Evolutionary conservation across 2,888 invertebrate species (phyloP), one percentile per base, ranked within the genome.

Genomic region (Rhogogaster chlorosoma): DNA sequence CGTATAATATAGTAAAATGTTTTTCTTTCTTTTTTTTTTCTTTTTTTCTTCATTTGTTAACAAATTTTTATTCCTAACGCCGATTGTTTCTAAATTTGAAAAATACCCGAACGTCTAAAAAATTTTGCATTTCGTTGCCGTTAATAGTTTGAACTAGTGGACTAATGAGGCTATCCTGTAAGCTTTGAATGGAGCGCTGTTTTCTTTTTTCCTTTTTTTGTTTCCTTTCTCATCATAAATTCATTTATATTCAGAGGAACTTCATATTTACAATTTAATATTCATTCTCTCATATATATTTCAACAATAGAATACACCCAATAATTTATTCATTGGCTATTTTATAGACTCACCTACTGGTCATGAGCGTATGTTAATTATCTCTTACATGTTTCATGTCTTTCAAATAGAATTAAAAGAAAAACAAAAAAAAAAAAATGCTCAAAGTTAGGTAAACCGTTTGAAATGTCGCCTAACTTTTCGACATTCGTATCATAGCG

Each of bases 121-220:
- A 49, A 38, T 80, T 80, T 80, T 80, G 29, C 67, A 70, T 83
- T 83, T 67, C 67, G 83, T 83, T 67, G 67, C 83, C 70, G 83
- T 83, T 67, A 29, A 26, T 53, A 36, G 70, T 67, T 42, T 42
- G 84, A 84, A 84, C 86, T 86, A 86, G 85, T 86, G 86, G 86
- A 87, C 86, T 87, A 86, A 86, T 86, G 86, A 87, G 86, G 85
- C 85, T 83, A 86, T 86, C 57, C 82, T 82, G 75, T 75, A 49
- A 84, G 86, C 82, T 80, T 85, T 86, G 80, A 85, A 87, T 85
- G 73, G 45, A 83, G 80, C 80, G 77, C 77, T 84, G 86, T 86
- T 61, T 26, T 83, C 64, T 22, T 85, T 85, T 83, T 77, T 86
- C 84, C 38, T 85, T 83, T 87, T 86, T 71, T 85, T 86, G 0